phyloP scores from a whole-genome alignment of 2,888 invertebrate genomes.

The Nowickia ferox region DNA sequence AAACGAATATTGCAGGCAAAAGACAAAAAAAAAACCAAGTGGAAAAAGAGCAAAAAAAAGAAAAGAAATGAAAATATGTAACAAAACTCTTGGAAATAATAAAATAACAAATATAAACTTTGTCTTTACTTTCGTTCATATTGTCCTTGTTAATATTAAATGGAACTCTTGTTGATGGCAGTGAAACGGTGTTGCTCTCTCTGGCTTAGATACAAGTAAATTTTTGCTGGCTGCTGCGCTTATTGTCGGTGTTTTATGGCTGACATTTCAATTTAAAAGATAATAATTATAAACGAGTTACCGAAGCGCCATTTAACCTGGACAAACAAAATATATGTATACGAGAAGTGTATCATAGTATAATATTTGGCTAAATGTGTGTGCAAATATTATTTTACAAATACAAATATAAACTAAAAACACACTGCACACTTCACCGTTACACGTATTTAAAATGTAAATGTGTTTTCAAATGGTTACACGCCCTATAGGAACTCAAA shows the following conservation, averaged over 20 bases:
- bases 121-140: slow-evolving; percentile 55
- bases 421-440: background rate
- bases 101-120: slow-evolving; percentile 54
- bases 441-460: background rate
- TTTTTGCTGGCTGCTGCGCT: slow-evolving; percentile 54
- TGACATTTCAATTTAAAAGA: slow-evolving; percentile 72
- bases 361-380: background rate
- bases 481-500: no score
- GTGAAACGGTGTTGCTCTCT: slow-evolving; percentile 4
- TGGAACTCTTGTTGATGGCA: slow-evolving; percentile 51
- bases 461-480: background rate
- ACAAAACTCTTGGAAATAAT: slow-evolving; percentile 36
- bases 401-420: slow-evolving; percentile 49
- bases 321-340: slow-evolving; percentile 48
- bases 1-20: slow-evolving; percentile 43
- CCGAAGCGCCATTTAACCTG: slow-evolving; percentile 66
- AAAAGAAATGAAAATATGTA: slow-evolving; percentile 1
- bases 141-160: slow-evolving; percentile 43
- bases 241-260: slow-evolving; percentile 70
- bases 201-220: slow-evolving; percentile 33
- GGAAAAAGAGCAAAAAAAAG: slow-evolving; percentile 4
- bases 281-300: slow-evolving; percentile 70
- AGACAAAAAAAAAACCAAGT: background rate
- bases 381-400: slow-evolving; percentile 25
- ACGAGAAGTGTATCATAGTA: background rate